Evolutionary conservation across 2,888 invertebrate species (phyloP), one percentile per base, ranked within the genome.

Genomic region (Thymelicus lineola): DNA sequence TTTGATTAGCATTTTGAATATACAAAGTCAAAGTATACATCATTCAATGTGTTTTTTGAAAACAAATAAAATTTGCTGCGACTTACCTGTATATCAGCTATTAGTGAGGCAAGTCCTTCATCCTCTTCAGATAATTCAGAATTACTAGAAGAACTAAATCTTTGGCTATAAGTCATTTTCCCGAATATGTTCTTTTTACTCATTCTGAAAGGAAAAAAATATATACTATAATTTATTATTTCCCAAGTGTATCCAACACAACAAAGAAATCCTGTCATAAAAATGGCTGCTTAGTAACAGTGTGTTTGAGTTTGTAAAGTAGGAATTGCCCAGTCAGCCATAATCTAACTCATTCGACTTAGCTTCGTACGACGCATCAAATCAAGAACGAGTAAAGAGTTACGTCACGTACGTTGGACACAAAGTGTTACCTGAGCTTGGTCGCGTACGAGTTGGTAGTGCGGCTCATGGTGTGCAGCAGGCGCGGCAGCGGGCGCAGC

Each of bases 361-460:
- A 9, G 38, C 38, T 1, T 38, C 38, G 38, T n/a, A 35, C 9
- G 7, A 50, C 15, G 15, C 50, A 50, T 1, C 3, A 15, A 15
- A 6, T 15, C 7, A 15, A 15, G 15, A 15, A 9, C 15, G 17
- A 7, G 36, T 15, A 38, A 7, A 38, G 38, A 38, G 38, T 28
- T 28, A 28, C 28, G 38, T 9, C 7, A 9, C 7, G 38, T 38
- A 38, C 38, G 28, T 28, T 5, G 9, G 38, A 38, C 38, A 38
- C 1, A 0, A 38, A 1, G 1, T 86, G 89, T 90, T 85, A 97
- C 96, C 96, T 96, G 67, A 98, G 95, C 80, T 97, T 96, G 78
- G 96, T 97, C 42, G 98, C 97, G 86, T 98, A 98, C 0, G 97
- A 98, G 89, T 98, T 98, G 73, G 98, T 98, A 86, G 98, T 98